Evolutionary conservation across 2,888 invertebrate species (phyloP), one percentile per base, ranked within the genome.

Genomic region (Heterodera filipjevi): DNA sequence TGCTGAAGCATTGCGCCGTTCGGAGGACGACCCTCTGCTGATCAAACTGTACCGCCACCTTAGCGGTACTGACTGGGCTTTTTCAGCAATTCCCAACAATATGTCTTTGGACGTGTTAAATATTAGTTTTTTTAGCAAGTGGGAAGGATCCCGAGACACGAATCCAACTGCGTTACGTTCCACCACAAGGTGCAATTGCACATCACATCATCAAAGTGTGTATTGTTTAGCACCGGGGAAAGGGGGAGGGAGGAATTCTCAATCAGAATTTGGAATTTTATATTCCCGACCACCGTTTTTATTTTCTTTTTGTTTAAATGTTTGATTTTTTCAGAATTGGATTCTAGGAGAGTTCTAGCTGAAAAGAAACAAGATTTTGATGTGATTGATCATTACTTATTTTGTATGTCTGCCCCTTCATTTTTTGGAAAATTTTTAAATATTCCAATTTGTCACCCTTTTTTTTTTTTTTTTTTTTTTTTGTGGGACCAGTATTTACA

Each of bases 101-200:
- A n/a, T n/a, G n/a, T n/a, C n/a, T n/a, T n/a, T n/a, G 1, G 39
- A 0, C 39, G 2, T 49, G 16, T 53, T 53, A 53, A 53, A 22
- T 2, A 19, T 19, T 53, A 19, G 14, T 53, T 22, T 12, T 14
- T 12, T 22, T 33, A 39, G 39, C 44, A 1, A 71, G 44, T 2
- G 71, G 39, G n/a, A 46, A 71, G 46, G 71, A 71, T 6, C 71
- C 71, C 35, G 71, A 35, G 39, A 53, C 32, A 10, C n/a, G 39
- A 22, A 32, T 85, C 46, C 77, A 73, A 1, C 80, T 87, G 6
- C 77, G 79, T 27, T 87, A 84, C 78, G 82, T 91, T 32, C 91
- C 92, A 22, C 91, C 91, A 2, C 86, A 86, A 49, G 90, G 91
- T 53, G 90, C 91, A 30, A 89, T 92, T 66, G 91, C 92, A 8